Base-by-base conservation (phyloP, 2,797 vertebrate genomes). In the Coracias cyanogaster region DNA sequence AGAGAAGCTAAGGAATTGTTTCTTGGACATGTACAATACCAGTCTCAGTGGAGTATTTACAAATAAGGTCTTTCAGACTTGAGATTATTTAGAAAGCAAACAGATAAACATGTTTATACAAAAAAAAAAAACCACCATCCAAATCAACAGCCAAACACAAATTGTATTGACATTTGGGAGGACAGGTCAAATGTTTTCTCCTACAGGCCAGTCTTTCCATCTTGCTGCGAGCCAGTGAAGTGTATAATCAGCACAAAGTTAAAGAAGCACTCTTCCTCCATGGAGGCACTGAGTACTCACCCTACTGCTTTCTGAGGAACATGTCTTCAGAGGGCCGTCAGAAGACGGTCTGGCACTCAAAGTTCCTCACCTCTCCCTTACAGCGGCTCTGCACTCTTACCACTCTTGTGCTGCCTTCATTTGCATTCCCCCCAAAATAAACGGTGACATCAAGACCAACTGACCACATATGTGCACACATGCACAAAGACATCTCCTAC, bases 121-220 rank as follows among this genome's bases (percentile, higher is more conserved):
- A 76, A 16, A 26, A 39, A 60, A 19, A 80, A 37, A 33, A 24
- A n/a, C n/a, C n/a, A 22, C 17, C 20, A 22, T n/a, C 31, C 31
- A 55, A 15, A 37, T 37, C 37, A 37, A 37, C 37, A 37, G 15
- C 41, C 16, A 43, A 92, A 79, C 46, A 39, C 22, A 86, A 26
- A 79, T 64, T 51, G 74, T 71, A 96, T 35, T 81, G 54, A 86
- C 58, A 94, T 94, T 82, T 88, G 58, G 86, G 39, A 28, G 29
- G 41, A 61, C 26, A 52, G 60, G 55, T 91, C 51, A 96, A 91
- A 97, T 60, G 33, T 20, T 84, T 94, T 69, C 21, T 54, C 61
- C 29, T 80, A n/a, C 35, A 79, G 45, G 86, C 74, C 61, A 55
- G 48, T 64, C 70, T 6, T 49, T 26, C 22, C 41, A 90, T 70